Percentiles rank a stretch among this genome's conserved stretches.
These are phyloP conservation scores for Drosophila merina DNA, from an alignment of 2,888 invertebrate genomes.

Conservation along the genomic window DNA sequence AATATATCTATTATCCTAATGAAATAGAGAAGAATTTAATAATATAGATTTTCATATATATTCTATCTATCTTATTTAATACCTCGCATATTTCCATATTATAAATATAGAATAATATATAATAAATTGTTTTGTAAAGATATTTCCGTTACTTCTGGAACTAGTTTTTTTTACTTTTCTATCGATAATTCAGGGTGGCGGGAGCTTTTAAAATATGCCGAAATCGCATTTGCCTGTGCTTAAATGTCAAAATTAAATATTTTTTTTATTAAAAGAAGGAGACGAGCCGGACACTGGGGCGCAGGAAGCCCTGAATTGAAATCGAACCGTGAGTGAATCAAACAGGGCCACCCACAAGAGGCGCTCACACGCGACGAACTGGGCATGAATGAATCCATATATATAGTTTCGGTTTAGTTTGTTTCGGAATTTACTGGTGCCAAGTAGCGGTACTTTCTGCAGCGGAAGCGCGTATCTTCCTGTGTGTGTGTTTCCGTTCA, in stretches of 20 bases:
- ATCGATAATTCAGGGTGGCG: conserved; percentile 8
- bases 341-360: conserved; percentile 37
- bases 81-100: too few relatives aligned
- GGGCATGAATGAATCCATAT: conserved; percentile 66
- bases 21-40: too few relatives aligned
- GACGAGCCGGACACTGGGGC: background rate
- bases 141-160: background rate
- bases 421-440: conserved; percentile 70
- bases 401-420: conserved; percentile 37
- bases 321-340: conserved; percentile 9
- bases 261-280: background rate
- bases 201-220: conserved; percentile 4
- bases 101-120: too few relatives aligned
- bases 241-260: conserved; percentile 30
- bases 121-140: too few relatives aligned
- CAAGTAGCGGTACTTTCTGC: conserved; percentile 59
- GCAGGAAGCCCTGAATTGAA: conserved; percentile 7
- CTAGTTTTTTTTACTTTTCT: background rate
- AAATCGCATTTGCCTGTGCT: conserved; percentile 2
- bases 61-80: too few relatives aligned
- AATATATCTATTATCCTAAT: too few relatives aligned
- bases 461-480: conserved; percentile 33
- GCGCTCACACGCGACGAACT: conserved; percentile 12
- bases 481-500: conserved; percentile 29
- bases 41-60: too few relatives aligned